Percentiles rank a stretch among this genome's conserved stretches.
These are phyloP conservation scores for Styela plicata DNA, from an alignment of 23 tunicate genomes.

Conservation along the genomic window DNA sequence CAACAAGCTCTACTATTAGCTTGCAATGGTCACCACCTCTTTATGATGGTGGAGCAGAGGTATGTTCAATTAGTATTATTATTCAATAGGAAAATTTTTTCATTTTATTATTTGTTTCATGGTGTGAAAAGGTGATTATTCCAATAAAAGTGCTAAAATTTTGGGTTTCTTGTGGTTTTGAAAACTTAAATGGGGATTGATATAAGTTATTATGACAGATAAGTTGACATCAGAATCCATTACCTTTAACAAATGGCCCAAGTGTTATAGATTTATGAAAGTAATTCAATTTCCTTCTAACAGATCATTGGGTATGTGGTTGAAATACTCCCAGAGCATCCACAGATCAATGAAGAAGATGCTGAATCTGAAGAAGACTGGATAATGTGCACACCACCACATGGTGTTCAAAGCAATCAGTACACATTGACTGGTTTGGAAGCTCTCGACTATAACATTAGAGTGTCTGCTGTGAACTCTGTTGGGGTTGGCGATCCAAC, in stretches of 20 bases:
- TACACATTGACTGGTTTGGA: conserved; percentile 64
- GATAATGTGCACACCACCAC: conserved; percentile 54
- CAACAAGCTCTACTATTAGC: conserved; percentile 12
- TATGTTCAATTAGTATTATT: background rate
- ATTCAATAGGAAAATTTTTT: too few relatives aligned
- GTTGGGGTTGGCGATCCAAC: conserved; percentile 69
- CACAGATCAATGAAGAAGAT: conserved; percentile 53
- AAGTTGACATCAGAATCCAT: too few relatives aligned
- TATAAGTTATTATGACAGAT: too few relatives aligned
- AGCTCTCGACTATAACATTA: conserved; percentile 49
- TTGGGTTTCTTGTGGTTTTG: too few relatives aligned
- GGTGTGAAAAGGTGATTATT: too few relatives aligned
- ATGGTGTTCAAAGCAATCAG: conserved; percentile 46
- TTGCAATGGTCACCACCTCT: conserved; percentile 31
- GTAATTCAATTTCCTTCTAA: too few relatives aligned
- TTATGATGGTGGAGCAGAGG: conserved; percentile 37
- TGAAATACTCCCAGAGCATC: conserved; percentile 47
- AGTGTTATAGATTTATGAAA: too few relatives aligned
- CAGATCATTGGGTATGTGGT: conserved; percentile 75
- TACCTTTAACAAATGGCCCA: too few relatives aligned
- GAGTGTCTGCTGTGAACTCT: conserved; percentile 66
- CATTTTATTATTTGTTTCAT: background rate
- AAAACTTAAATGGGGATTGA: too few relatives aligned
- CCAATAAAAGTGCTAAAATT: too few relatives aligned
- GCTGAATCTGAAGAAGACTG: conserved; percentile 8